Conservation (phyloP, 2,797 vertebrate genomes). For the Streptopelia turtur region DNA sequence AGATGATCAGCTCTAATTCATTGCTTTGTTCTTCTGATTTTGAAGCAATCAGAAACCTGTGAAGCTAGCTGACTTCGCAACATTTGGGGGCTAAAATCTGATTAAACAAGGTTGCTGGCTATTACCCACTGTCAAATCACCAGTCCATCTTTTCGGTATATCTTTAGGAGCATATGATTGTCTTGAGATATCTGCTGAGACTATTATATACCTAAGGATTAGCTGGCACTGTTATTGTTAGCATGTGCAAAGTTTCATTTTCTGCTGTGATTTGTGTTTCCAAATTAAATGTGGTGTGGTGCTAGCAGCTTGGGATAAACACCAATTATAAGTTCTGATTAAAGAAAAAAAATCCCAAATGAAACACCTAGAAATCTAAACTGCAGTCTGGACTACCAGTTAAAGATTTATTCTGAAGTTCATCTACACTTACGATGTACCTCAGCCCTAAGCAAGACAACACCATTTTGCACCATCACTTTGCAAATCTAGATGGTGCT, state of each 20-base stretch:
- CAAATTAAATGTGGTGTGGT: conserved; percentile 45
- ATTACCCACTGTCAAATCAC: conserved; percentile 15
- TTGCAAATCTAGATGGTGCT: conserved; percentile 6
- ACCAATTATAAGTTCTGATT: background rate
- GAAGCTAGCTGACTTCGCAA: conserved; percentile 40
- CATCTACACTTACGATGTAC: background rate
- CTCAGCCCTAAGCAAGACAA: background rate
- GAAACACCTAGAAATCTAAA: background rate
- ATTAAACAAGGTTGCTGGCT: conserved; percentile 36
- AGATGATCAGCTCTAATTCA: conserved; percentile 34
- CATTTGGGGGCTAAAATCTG: conserved; percentile 31
- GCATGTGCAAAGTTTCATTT: conserved; percentile 27
- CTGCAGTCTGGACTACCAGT: background rate
- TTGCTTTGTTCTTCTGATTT: conserved; percentile 42
- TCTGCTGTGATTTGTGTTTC: conserved; percentile 28
- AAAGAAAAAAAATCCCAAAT: background rate
- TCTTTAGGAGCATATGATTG: conserved; percentile 17
- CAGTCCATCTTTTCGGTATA: background rate
- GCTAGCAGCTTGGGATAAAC: conserved; percentile 15
- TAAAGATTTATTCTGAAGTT: background rate
- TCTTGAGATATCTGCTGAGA: background rate
- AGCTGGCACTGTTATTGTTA: conserved; percentile 6
- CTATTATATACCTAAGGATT: conserved; percentile 24
- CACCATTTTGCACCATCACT: background rate
- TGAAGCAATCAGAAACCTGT: conserved; percentile 18